Conservation (phyloP, 2,888 invertebrate species). For the Stramonita haemastoma region DNA sequence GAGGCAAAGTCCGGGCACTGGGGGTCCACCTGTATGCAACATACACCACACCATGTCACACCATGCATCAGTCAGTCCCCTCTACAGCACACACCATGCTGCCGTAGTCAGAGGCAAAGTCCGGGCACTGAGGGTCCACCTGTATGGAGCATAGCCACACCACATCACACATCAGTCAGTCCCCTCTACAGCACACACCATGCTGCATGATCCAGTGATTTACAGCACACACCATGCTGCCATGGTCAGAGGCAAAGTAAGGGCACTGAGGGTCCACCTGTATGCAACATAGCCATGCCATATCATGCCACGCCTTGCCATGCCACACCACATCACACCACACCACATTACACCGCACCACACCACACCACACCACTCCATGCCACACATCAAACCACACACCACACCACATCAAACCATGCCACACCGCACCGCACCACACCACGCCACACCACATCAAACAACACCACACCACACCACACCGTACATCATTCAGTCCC, state of each 20-base stretch:
- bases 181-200: not conserved
- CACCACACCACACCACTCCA: too few relatives aligned
- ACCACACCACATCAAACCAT: too few relatives aligned
- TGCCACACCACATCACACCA: too few relatives aligned
- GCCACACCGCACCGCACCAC: too few relatives aligned
- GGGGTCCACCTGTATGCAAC: slow-evolving; percentile 83
- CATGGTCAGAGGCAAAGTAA: slow-evolving; percentile 88
- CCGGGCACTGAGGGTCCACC: slow-evolving; percentile 89
- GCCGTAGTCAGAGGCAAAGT: slow-evolving; percentile 87
- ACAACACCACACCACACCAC: too few relatives aligned
- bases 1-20: slow-evolving; percentile 90
- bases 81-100: not conserved
- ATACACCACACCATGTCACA: not conserved
- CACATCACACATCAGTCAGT: not conserved
- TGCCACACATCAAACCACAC: too few relatives aligned
- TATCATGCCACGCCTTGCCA: too few relatives aligned
- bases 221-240: too few relatives aligned
- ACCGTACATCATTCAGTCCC: not conserved
- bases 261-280: slow-evolving; percentile 89
- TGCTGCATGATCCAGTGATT: too few relatives aligned
- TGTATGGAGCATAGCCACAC: slow-evolving; percentile 69
- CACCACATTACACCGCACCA: too few relatives aligned
- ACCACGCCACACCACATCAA: too few relatives aligned
- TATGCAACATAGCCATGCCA: slow-evolving; percentile 40
- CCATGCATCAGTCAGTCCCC: not conserved